Evolutionary conservation across 1,140 invertebrate species (phyloP).

Genomic region (Nautilus pompilius): DNA sequence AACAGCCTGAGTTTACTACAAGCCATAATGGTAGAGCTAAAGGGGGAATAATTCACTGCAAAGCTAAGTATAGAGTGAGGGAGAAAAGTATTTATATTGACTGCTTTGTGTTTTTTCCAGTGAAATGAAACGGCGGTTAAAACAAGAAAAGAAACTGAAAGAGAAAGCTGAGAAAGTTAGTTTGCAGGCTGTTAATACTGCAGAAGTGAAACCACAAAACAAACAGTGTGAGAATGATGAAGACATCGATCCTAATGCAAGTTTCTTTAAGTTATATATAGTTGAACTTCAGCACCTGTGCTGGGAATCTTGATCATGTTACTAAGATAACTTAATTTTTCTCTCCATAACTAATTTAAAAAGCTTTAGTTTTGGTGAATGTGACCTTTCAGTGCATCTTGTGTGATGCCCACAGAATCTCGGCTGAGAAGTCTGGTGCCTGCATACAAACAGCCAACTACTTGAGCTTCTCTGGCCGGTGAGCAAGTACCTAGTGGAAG

Average conservation of each 20-base stretch:
- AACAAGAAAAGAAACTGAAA: slow-evolving; percentile 88
- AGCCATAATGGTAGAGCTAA: too few species aligned
- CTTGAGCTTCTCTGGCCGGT: too few species aligned
- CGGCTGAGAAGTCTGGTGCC: not conserved
- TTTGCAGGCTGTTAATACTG: slow-evolving; percentile 52
- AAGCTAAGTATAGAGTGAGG: not conserved
- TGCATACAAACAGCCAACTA: too few species aligned
- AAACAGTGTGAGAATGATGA: slow-evolving; percentile 57
- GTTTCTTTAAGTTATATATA: not conserved
- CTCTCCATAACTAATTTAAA: not conserved
- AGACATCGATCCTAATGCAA: slow-evolving; percentile 86
- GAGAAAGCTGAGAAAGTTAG: slow-evolving; percentile 83
- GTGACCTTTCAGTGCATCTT: not conserved
- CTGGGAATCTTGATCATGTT: too few species aligned
- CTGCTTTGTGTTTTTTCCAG: slow-evolving; percentile 57
- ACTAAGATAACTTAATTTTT: not conserved
- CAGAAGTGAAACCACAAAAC: slow-evolving; percentile 29
- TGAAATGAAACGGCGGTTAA: slow-evolving; percentile 86
- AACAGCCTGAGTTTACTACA: too few species aligned
- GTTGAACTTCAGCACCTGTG: too few species aligned
- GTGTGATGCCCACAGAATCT: not conserved
- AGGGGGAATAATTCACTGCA: not conserved
- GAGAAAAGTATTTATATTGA: not conserved
- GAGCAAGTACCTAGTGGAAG: too few species aligned
- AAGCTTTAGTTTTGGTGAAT: not conserved